Conservation (phyloP, 2,888 invertebrate species). For the Suillia variegata region DNA sequence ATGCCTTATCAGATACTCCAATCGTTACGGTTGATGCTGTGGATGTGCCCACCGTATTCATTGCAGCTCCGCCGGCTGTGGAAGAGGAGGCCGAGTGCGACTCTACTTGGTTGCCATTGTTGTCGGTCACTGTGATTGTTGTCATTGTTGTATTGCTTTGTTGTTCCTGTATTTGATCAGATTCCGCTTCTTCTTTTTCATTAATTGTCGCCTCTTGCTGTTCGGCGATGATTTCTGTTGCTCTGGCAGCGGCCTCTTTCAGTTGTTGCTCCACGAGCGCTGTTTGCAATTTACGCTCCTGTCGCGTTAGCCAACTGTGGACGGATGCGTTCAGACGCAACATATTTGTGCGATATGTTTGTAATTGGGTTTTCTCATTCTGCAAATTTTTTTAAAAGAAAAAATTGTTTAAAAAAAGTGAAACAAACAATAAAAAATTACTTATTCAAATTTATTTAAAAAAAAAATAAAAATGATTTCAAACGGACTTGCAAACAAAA, state of each 20-base stretch:
- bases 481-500: background rate
- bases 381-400: constrained; percentile 30
- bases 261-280: constrained; percentile 46
- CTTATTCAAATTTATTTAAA: background rate
- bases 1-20: constrained; percentile 35
- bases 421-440: background rate
- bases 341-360: constrained; percentile 61
- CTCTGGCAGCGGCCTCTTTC: constrained; percentile 36
- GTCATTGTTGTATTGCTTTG: constrained; percentile 9
- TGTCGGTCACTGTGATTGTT: constrained; percentile 46
- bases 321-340: constrained; percentile 62
- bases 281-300: constrained; percentile 57
- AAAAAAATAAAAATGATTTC: too few species aligned
- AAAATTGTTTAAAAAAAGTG: background rate
- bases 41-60: constrained; percentile 16
- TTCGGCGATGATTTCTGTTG: constrained; percentile 36
- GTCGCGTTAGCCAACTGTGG: constrained; percentile 62
- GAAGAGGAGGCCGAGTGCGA: constrained; percentile 25
- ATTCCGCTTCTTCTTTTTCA: constrained; percentile 9
- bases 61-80: background rate
- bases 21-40: constrained; percentile 20
- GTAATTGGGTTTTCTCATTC: constrained; percentile 58
- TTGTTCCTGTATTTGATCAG: constrained; percentile 16
- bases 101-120: constrained; percentile 47
- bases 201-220: constrained; percentile 24